phyloP scores from a whole-genome alignment of 2,888 invertebrate genomes.

The Scrobipalpa atriplicella region DNA sequence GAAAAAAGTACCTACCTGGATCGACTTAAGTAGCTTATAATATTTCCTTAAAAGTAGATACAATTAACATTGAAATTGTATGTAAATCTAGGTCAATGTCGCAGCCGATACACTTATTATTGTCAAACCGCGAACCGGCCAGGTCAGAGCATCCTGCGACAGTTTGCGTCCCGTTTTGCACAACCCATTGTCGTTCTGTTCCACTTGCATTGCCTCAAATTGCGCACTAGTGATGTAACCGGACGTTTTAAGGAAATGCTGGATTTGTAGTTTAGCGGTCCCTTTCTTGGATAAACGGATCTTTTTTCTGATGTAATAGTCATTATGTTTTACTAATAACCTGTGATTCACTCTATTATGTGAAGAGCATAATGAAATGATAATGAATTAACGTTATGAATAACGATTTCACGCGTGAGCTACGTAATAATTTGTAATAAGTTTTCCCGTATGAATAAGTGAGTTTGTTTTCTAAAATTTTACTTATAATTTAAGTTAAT shows the following conservation, averaged over 20 bases:
- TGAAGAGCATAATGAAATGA: not conserved
- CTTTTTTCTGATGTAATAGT: conserved; percentile 33
- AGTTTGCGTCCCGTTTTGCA: conserved; percentile 58
- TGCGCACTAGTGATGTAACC: conserved; percentile 44
- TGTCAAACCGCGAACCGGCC: conserved; percentile 41
- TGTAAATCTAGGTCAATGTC: conserved; percentile 30
- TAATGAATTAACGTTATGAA: too few species aligned
- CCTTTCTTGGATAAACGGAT: conserved; percentile 13
- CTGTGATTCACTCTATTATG: not conserved
- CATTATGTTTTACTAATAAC: not conserved
- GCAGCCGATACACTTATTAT: conserved; percentile 37
- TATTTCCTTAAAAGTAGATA: too few species aligned
- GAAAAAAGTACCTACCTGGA: too few species aligned
- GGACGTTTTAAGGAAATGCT: conserved; percentile 38
- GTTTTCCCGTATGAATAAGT: too few species aligned
- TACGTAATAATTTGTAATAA: too few species aligned
- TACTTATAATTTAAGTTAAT: too few species aligned
- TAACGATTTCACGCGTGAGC: too few species aligned
- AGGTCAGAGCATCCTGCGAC: conserved; percentile 58
- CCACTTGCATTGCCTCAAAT: conserved; percentile 66
- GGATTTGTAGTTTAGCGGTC: conserved; percentile 28
- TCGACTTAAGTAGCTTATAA: too few species aligned
- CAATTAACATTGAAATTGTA: not conserved
- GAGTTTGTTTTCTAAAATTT: too few species aligned
- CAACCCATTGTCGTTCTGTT: conserved; percentile 71